phyloP scores from a whole-genome alignment of 2,888 invertebrate species.

The Cerastis rubricosa region DNA sequence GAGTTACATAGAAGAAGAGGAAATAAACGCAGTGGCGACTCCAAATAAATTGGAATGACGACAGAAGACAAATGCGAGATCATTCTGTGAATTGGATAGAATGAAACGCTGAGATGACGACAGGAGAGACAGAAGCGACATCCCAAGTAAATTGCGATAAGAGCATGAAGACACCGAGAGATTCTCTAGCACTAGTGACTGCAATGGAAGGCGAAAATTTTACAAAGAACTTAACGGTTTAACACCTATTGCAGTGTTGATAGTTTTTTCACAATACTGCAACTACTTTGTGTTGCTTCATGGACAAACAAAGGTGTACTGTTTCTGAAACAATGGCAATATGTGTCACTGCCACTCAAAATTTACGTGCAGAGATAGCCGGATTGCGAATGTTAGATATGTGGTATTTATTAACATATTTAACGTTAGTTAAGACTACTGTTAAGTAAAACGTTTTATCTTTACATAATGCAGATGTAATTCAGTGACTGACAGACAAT shows the following conservation, averaged over 20 bases:
- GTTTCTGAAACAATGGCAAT: constrained; percentile 49
- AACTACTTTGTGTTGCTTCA: constrained; percentile 28
- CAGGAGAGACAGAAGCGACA: not conserved
- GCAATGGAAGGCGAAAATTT: not conserved
- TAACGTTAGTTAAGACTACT: not conserved
- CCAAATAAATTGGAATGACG: not conserved
- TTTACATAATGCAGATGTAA: constrained; percentile 6
- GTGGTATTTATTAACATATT: constrained; percentile 18
- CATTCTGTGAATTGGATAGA: not conserved
- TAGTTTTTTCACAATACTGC: constrained; percentile 24
- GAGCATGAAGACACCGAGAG: not conserved
- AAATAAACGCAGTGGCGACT: not conserved
- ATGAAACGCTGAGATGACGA: not conserved
- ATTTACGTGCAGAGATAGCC: constrained; percentile 17
- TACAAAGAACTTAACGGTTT: constrained; percentile 19
- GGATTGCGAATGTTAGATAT: constrained; percentile 23
- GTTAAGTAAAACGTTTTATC: not conserved
- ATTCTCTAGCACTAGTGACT: not conserved
- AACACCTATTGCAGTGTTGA: constrained; percentile 16
- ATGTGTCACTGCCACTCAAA: constrained; percentile 54
- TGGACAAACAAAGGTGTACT: constrained; percentile 33
- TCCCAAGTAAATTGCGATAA: not conserved
- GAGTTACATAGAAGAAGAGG: not conserved
- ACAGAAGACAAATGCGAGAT: not conserved
- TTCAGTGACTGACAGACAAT: not conserved